A percentile compares a stretch with the other conserved stretches of the same genome.
These are phyloP conservation scores for Rhegmatorhina hoffmannsi DNA, from an alignment of 2,113 vertebrate genomes.

Conservation along the genomic window DNA sequence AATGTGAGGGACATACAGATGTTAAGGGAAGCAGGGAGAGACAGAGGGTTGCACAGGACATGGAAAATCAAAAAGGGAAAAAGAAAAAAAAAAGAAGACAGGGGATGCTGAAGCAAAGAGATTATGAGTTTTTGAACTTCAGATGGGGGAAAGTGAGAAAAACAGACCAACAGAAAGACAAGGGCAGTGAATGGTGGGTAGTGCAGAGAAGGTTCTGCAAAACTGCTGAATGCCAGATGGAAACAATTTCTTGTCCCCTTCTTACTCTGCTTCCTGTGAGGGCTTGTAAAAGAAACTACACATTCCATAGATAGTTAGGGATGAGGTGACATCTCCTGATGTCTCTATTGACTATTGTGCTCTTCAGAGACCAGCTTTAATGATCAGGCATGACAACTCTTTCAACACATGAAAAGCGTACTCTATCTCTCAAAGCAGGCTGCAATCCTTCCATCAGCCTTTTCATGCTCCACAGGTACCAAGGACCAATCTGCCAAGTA, in stretches of 20 bases:
- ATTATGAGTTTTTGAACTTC: not conserved
- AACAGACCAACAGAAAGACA: not conserved
- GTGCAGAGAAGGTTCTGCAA: not conserved
- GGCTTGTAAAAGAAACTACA: conserved; percentile 26
- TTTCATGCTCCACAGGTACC: conserved; percentile 41
- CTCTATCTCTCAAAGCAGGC: conserved; percentile 21
- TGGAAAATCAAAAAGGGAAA: not conserved
- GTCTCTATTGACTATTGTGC: not conserved
- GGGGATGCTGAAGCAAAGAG: not conserved
- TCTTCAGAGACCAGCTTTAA: conserved; percentile 30
- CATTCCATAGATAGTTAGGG: not conserved
- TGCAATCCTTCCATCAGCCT: not conserved
- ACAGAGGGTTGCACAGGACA: not conserved
- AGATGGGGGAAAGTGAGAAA: not conserved
- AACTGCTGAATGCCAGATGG: conserved; percentile 44
- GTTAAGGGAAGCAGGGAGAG: not conserved
- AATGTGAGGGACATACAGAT: not conserved
- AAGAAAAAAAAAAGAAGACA: not conserved
- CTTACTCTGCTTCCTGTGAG: conserved; percentile 44
- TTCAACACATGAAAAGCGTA: conserved; percentile 19
- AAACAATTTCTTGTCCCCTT: conserved; percentile 43
- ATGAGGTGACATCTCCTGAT: conserved; percentile 58
- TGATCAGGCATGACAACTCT: conserved; percentile 30
- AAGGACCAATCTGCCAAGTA: conserved; percentile 5
- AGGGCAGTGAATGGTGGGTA: not conserved